Evolutionary conservation across 2,888 invertebrate genomes (phyloP), one percentile per base, ranked within the genome.

Genomic region (Steinernema carpocapsae): DNA sequence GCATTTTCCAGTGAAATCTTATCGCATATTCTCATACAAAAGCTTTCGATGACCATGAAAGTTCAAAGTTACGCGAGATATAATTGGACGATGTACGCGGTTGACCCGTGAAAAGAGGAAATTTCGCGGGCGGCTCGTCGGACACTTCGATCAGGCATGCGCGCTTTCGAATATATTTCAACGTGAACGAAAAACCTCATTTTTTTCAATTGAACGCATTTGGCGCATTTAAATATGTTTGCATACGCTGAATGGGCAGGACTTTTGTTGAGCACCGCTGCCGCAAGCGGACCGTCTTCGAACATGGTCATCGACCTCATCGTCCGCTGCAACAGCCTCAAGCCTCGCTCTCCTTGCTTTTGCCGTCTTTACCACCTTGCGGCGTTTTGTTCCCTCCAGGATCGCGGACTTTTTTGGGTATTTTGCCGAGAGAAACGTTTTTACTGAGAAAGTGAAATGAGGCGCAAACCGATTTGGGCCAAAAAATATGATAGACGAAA

Each of bases 61-160:
- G 64, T 64, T 64, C 64, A 22, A 56, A 56, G 24, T 24, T 56
- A 19, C 56, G 56, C 26, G 17, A 29, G 64, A 64, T 29, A 64
- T 64, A 64, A 64, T 64, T 64, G 64, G 64, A 14, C 64, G 64
- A 64, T 64, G 64, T 64, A 64, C 64, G 64, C 64, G 32, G 24
- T 64, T 64, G 64, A 64, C 64, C 64, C 64, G 64, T 64, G 64
- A 64, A 64, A 64, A 64, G 64, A 64, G 17, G 64, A 64, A 64
- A 64, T 26, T 64, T 19, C 64, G 32, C 17, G 29, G 32, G 24
- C 32, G 64, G 64, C 29, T 64, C 64, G 29, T 64, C 26, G 29
- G 29, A 64, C 64, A 3, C 64, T 26, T 32, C 64, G 29, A 64
- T 29, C 64, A 1, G 64, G 32, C 64, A 64, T 32, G 29, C 32